Conservation (phyloP, 2,113 vertebrate genomes). For the Festucalex cinctus region DNA sequence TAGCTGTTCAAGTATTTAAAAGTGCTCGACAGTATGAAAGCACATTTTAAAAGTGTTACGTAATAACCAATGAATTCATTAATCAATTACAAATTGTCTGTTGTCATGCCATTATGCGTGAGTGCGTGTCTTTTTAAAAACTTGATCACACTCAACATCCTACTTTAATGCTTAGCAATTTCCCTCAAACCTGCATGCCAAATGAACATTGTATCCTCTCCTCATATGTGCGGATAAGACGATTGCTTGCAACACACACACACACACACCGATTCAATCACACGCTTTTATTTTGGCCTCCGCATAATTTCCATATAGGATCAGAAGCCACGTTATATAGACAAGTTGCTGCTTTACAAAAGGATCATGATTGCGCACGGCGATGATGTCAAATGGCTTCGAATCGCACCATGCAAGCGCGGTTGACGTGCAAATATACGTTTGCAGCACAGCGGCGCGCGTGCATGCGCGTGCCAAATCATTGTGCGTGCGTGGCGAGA, state of each 20-base stretch:
- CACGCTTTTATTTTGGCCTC: not conserved
- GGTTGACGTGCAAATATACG: conserved; percentile 17
- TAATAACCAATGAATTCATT: too few species aligned
- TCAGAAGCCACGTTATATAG: not conserved
- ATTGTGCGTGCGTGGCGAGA: conserved; percentile 34
- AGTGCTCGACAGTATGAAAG: not conserved
- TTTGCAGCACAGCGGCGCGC: conserved; percentile 4
- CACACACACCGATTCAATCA: conserved; percentile 5
- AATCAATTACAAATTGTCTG: not conserved
- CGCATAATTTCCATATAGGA: not conserved
- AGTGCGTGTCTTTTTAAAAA: not conserved
- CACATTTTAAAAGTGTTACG: not conserved
- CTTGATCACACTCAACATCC: too few species aligned
- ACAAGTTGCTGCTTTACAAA: not conserved
- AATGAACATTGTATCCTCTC: not conserved
- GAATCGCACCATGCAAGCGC: too few species aligned
- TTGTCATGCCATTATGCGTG: not conserved
- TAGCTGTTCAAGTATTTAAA: not conserved
- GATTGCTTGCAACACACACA: conserved; percentile 1
- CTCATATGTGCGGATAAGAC: not conserved
- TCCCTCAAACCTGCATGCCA: not conserved
- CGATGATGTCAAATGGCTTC: too few species aligned
- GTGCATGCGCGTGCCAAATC: conserved; percentile 25
- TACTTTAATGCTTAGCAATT: not conserved
- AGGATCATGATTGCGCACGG: too few species aligned